Percentiles rank a stretch among this genome's conserved stretches.
These are phyloP conservation scores for Pituophis catenifer DNA, from an alignment of 2,113 vertebrate genomes.

Conservation along the genomic window DNA sequence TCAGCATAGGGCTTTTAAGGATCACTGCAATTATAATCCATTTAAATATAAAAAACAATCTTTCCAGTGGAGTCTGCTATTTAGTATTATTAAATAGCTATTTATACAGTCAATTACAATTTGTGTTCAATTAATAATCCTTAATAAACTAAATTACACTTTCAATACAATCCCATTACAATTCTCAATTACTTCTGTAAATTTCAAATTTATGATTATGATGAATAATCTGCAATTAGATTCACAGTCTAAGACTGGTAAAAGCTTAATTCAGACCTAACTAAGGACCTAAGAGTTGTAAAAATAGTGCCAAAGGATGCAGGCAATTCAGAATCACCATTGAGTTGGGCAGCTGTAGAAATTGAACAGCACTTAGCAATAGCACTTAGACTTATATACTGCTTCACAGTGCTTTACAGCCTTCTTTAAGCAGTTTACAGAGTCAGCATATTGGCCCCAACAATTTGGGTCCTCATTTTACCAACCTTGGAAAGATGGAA, in stretches of 20 bases:
- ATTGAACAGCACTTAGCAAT: background rate
- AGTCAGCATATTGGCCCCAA: background rate
- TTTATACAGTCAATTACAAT: background rate
- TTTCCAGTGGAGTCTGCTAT: background rate
- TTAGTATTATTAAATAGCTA: background rate
- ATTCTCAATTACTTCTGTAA: accelerated
- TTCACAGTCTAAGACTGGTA: background rate
- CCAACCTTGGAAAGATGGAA: background rate
- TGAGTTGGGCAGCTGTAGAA: background rate
- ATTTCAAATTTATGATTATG: background rate
- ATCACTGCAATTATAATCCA: background rate
- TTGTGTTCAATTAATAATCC: background rate
- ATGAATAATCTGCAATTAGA: background rate
- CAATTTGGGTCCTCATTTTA: background rate
- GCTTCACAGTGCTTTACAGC: background rate
- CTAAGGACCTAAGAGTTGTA: background rate
- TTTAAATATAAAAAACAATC: background rate
- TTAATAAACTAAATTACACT: background rate
- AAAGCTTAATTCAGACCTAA: background rate
- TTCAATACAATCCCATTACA: background rate
- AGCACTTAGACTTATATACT: background rate
- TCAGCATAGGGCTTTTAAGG: background rate
- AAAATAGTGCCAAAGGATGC: background rate
- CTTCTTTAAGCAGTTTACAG: background rate
- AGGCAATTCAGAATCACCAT: background rate